Conservation (phyloP, 2,113 vertebrate species). For the Forbesichthys papilliferus region DNA sequence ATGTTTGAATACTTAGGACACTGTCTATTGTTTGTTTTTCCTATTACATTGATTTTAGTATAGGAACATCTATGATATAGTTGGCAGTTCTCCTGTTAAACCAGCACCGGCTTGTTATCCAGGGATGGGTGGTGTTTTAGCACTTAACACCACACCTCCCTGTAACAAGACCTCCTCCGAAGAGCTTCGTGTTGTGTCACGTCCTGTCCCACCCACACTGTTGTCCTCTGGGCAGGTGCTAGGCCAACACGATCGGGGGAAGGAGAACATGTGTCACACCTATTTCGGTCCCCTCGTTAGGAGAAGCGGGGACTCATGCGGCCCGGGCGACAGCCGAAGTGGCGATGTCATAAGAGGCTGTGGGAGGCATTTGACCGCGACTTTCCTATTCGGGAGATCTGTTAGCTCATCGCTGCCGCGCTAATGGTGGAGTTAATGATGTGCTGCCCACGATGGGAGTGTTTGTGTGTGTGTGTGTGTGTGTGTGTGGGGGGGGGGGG, state of each 20-base stretch:
- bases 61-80: too few species aligned
- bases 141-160: constrained; percentile 34
- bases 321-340: constrained; percentile 44
- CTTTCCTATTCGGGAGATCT: constrained; percentile 51
- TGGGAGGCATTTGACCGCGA: constrained; percentile 69
- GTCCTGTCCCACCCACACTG: constrained; percentile 48
- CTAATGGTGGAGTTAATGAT: constrained; percentile 63
- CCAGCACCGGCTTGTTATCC: constrained; percentile 27
- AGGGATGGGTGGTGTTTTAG: constrained; percentile 37
- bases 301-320: constrained; percentile 60
- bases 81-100: neutral
- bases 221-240: constrained; percentile 52
- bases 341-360: constrained; percentile 55
- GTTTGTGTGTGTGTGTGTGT: constrained; percentile 3
- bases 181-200: constrained; percentile 61
- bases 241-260: constrained; percentile 27
- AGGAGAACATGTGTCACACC: constrained; percentile 65
- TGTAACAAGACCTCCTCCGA: constrained; percentile 52
- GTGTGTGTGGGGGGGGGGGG: neutral
- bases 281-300: constrained; percentile 73
- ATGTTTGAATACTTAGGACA: too few species aligned
- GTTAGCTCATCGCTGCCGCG: constrained; percentile 48
- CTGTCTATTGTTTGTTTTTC: too few species aligned
- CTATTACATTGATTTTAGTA: too few species aligned
- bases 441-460: constrained; percentile 39